phyloP scores from a whole-genome alignment of 2,797 vertebrate species.

The Danio aesculapii region DNA sequence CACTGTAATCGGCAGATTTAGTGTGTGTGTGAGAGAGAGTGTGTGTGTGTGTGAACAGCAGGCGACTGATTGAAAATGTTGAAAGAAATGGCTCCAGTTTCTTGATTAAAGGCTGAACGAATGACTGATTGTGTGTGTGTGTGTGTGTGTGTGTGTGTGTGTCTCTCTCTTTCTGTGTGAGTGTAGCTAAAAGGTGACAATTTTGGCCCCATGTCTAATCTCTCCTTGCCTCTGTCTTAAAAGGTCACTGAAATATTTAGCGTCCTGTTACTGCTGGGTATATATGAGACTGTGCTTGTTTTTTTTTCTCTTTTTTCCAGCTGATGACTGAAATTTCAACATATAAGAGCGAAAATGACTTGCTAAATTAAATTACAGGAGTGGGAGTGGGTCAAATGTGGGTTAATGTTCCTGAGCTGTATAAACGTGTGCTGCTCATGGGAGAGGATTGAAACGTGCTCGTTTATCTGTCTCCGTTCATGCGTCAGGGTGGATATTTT shows the following conservation, averaged over 20 bases:
- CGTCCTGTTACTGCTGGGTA: slow-evolving; percentile 68
- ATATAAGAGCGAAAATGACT: slow-evolving; percentile 54
- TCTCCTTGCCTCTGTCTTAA: slow-evolving; percentile 57
- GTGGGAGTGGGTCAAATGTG: background rate
- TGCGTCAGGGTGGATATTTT: slow-evolving; percentile 1
- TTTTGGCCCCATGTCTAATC: slow-evolving; percentile 22
- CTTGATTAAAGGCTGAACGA: slow-evolving; percentile 25
- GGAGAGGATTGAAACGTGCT: slow-evolving; percentile 2
- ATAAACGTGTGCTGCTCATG: background rate
- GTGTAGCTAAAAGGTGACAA: slow-evolving; percentile 2
- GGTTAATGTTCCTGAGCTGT: slow-evolving; percentile 2
- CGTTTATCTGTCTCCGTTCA: too few relatives aligned
- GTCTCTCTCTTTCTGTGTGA: background rate
- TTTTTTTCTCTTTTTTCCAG: slow-evolving; percentile 64
- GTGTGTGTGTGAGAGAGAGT: background rate
- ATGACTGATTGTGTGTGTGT: slow-evolving; percentile 33
- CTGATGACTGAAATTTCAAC: slow-evolving; percentile 59
- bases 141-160: background rate
- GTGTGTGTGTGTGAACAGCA: slow-evolving; percentile 18
- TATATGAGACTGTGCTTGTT: slow-evolving; percentile 64
- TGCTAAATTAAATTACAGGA: slow-evolving; percentile 59
- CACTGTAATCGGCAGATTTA: slow-evolving; percentile 13
- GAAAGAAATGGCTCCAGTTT: slow-evolving; percentile 23
- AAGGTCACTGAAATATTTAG: slow-evolving; percentile 78
- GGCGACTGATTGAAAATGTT: slow-evolving; percentile 39